Evolutionary conservation across 2,113 vertebrate species (phyloP).

Genomic region (Pungitius pungitius): DNA sequence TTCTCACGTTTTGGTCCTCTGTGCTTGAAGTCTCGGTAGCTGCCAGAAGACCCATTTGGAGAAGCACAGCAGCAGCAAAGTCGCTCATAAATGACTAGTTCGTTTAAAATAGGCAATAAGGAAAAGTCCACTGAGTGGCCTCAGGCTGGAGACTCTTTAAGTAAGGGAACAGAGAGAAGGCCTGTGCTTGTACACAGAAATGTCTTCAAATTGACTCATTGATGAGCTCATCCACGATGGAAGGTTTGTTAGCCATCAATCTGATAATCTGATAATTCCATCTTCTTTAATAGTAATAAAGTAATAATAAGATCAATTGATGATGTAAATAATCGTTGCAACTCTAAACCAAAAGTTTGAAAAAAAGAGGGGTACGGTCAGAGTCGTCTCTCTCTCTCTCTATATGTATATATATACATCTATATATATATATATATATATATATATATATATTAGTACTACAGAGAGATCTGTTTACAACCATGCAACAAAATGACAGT

Average conservation of each 20-base stretch:
- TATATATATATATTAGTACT: too few relatives aligned
- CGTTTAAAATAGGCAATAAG: conserved; percentile 1
- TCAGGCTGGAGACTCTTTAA: not conserved
- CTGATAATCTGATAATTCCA: not conserved
- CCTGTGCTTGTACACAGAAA: not conserved
- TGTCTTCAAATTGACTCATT: not conserved
- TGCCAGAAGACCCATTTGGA: not conserved
- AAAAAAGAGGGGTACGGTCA: not conserved
- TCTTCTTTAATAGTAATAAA: not conserved
- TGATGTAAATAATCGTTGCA: not conserved
- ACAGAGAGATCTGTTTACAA: conserved; percentile 31
- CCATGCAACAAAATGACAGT: not conserved
- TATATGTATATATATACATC: too few relatives aligned
- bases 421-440: too few relatives aligned
- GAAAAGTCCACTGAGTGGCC: conserved; percentile 21
- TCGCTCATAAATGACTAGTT: not conserved
- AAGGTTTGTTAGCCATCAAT: not conserved
- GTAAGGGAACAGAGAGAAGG: not conserved
- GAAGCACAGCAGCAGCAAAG: not conserved
- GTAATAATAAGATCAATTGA: not conserved
- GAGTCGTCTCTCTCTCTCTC: too few relatives aligned
- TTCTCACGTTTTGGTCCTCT: not conserved
- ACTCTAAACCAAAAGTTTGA: too few relatives aligned
- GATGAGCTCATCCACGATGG: too few relatives aligned
- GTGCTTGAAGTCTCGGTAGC: not conserved